Base-by-base conservation (phyloP, 2,888 invertebrate species). In the Drosophila eohydei region DNA sequence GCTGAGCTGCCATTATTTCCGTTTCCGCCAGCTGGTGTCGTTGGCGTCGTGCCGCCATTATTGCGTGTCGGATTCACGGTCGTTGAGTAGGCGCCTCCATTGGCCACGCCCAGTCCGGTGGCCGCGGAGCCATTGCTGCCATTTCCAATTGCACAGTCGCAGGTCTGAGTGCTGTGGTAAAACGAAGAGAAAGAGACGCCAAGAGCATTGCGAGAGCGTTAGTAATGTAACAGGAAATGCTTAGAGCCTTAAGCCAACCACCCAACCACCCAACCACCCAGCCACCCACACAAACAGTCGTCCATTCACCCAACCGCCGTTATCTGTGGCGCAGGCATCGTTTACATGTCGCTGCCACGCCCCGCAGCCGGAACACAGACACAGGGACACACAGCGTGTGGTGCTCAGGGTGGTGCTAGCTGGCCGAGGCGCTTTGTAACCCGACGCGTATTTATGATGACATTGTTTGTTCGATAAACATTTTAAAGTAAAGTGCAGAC, bases 151-250 rank as follows among this genome's bases (percentile, higher is more conserved):
- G 85, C 83, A 84, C 93, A 93, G 77, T 93, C 93, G 89, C 93
- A 93, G 83, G 90, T 92, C 87, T 92, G 92, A 70, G 92, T 89
- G 79, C 93, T 93, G 83, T 81, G 16, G n/a, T 80, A 16, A 8
- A 30, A n/a, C 5, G 12, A 21, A 21, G 6, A 12, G 12, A 16
- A 3, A 38, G 21, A 36, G 48, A 36, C 11, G 12, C 38, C n/a
- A 30, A 30, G 55, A 38, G 52, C 34, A 54, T 38, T 4, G 38
- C 14, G 30, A 36, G 40, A 12, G 50, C 46, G 62, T 88, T 82
- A 78, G 80, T 68, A 62, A 48, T 58, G 64, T 59, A 80, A 68
- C 60, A 80, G 72, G 69, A 74, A 71, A 74, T 72, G 70, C 70
- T 77, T 57, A 57, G 65, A 68, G 60, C 64, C 64, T 61, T 76